Evolutionary conservation across 1,140 invertebrate species (phyloP), one percentile per base, ranked within the genome.

Genomic region (Halesus radiatus): DNA sequence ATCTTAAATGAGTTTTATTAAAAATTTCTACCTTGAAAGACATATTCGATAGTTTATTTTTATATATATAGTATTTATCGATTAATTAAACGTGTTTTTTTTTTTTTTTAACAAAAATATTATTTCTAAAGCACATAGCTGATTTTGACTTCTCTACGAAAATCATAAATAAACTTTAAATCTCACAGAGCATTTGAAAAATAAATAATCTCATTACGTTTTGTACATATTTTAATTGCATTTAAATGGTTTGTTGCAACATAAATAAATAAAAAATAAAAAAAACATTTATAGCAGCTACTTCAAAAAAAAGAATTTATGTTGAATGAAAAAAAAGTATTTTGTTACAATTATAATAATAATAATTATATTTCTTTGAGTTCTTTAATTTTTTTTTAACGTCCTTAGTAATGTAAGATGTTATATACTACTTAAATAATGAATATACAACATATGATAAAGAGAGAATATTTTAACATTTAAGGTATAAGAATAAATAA

Each of bases 381-480:
- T 56, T 53, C 16, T 73, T 72, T n/a, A 20, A 20, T 72, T 79
- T 72, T 79, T 70, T 56, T 79, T 75, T 72, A 80, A 80, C 50
- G 50, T 76, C 76, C 78, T 29, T 83, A 80, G 79, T 26, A 26
- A 54, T 52, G 45, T 80, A 80, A 83, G 81, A 78, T 83, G 81
- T 83, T 83, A 83, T 62, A 78, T 80, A 80, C 75, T 80, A 80
- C 75, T 80, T 78, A 79, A 79, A 75, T 80, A 83, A 50, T 70
- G 66, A 76, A 82, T 80, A 80, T 78, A 79, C 77, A 79, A 58
- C 68, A 80, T 79, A 79, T 82, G 66, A 72, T 83, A 68, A 82
- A 82, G 16, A 82, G 81, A 83, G 81, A 83, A 77, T 83, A 83
- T 83, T 83, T 83, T 83, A 83, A 83, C 81, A 83, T 80, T 83